Conservation (phyloP, 1,140 invertebrate genomes). For the Choristoneura fumiferana region DNA sequence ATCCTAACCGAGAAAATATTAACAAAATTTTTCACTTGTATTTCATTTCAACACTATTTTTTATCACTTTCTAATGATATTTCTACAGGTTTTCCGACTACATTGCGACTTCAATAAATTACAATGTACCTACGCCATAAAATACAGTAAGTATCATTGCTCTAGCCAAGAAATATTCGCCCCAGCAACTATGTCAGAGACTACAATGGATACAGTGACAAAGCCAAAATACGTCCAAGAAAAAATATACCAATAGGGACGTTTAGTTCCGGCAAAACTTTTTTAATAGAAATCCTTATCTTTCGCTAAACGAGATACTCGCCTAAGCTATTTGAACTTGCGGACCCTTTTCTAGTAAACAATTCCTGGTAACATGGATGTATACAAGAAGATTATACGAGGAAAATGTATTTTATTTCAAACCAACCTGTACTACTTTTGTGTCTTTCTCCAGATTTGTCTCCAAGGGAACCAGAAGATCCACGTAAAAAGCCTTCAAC, state of each 20-base stretch:
- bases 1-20: too few relatives aligned
- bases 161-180: too few relatives aligned
- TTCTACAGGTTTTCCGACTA: too few relatives aligned
- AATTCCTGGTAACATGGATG: constrained; percentile 33
- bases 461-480: constrained; percentile 93
- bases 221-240: constrained; percentile 15
- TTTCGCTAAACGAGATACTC: constrained; percentile 32
- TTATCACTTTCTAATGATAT: too few relatives aligned
- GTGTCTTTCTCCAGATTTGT: constrained; percentile 96
- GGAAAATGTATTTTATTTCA: constrained; percentile 28
- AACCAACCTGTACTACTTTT: constrained; percentile 92
- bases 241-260: constrained; percentile 18
- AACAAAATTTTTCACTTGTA: too few relatives aligned
- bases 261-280: constrained; percentile 41
- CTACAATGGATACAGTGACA: not conserved
- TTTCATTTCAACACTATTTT: too few relatives aligned
- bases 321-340: constrained; percentile 45
- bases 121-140: too few relatives aligned
- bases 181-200: not conserved
- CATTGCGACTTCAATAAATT: too few relatives aligned
- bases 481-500: constrained; percentile 96
- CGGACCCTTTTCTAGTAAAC: constrained; percentile 41
- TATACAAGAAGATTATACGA: constrained; percentile 40
- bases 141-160: too few relatives aligned
- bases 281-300: constrained; percentile 60